phyloP scores from a whole-genome alignment of 2,797 vertebrate genomes.

The Macropus fuliginosus region DNA sequence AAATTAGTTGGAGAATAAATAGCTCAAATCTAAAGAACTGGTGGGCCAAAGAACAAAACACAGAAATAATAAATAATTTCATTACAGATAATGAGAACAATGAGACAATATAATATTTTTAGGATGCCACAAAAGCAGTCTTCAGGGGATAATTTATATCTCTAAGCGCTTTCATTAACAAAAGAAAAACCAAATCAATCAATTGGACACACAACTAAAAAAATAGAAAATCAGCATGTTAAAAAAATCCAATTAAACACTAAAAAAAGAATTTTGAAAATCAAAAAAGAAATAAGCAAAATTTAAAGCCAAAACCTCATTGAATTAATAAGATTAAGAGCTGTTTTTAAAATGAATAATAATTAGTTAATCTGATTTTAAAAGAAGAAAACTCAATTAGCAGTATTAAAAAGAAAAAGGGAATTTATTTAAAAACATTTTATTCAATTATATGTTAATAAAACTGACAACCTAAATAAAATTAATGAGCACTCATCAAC shows the following conservation, averaged over 20 bases:
- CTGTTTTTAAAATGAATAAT: neutral
- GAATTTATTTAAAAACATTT: neutral
- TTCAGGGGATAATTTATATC: neutral
- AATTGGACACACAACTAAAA: neutral
- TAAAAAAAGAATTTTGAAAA: neutral
- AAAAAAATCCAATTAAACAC: neutral
- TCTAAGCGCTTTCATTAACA: neutral
- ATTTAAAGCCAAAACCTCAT: neutral
- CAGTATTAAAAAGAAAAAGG: neutral
- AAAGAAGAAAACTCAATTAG: neutral
- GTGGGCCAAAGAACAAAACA: neutral
- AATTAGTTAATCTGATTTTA: neutral
- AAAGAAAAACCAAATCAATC: neutral
- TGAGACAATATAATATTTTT: neutral
- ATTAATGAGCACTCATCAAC: neutral
- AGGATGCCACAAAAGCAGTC: neutral
- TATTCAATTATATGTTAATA: neutral
- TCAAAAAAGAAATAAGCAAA: neutral
- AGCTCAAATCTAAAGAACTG: neutral
- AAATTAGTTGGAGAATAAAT: neutral
- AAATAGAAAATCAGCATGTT: neutral
- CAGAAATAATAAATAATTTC: neutral
- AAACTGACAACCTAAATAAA: neutral
- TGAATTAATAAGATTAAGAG: neutral
- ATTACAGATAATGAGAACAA: neutral